These are phyloP conservation scores for rat (Rattus norvegicus) DNA, from an alignment of 2,113 vertebrate genomes.

Conservation along the genomic window GRCr8 NC_086024.1:111454501-111455000, in stretches of 20 bases:
- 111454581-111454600: neutral
- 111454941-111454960: neutral
- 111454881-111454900: conserved; percentile 48
- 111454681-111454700: neutral
- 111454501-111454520: conserved; percentile 2
- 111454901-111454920: neutral
- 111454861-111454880: conserved; percentile 63
- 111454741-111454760: neutral
- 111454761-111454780: neutral
- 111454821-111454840: conserved; percentile 43
- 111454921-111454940: conserved; percentile 13
- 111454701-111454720: neutral
- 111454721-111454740: neutral
- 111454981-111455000: neutral
- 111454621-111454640: neutral
- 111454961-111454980: conserved; percentile 3
- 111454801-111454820: conserved; percentile 29
- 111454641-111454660: neutral
- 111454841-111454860: neutral
- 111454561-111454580: neutral
- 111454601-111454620: neutral
- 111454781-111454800: conserved; percentile 45
- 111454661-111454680: neutral
- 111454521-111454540: conserved; percentile 39
- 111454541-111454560: neutral